Percentiles rank a stretch among this genome's conserved stretches.
These are phyloP conservation scores for Phortica okadai DNA, from an alignment of 2,888 invertebrate species.

Conservation along the genomic window DNA sequence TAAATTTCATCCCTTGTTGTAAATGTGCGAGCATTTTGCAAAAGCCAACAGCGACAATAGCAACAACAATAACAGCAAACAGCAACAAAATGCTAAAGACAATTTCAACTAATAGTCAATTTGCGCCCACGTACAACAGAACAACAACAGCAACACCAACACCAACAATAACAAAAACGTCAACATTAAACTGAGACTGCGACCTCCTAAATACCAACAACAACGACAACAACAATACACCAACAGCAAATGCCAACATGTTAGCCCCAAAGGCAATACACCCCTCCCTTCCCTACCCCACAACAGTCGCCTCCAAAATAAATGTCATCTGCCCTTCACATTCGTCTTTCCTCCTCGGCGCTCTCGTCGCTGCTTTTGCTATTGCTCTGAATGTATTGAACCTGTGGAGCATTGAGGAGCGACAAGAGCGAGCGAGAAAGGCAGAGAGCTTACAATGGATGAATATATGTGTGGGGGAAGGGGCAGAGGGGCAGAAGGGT, in stretches of 20 bases:
- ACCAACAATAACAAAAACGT: constrained; percentile 18
- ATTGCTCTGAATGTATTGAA: neutral
- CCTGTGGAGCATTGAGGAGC: neutral
- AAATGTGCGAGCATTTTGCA: constrained; percentile 26
- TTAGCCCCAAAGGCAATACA: constrained; percentile 3
- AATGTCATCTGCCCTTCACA: constrained; percentile 4
- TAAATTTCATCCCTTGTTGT: constrained; percentile 70
- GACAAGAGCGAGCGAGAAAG: no score
- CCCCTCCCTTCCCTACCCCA: constrained; percentile 38
- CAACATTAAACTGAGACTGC: constrained; percentile 41
- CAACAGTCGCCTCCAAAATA: constrained; percentile 44
- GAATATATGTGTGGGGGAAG: no score
- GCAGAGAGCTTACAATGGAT: no score
- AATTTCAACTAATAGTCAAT: constrained; percentile 67
- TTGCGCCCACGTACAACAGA: constrained; percentile 55
- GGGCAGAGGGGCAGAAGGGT: neutral
- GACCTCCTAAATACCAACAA: constrained; percentile 27
- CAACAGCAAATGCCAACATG: constrained; percentile 35
- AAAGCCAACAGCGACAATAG: constrained; percentile 16
- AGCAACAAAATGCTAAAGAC: constrained; percentile 10
- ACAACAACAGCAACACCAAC: constrained; percentile 20
- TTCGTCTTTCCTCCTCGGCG: neutral
- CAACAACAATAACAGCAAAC: neutral
- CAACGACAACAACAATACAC: constrained; percentile 39
- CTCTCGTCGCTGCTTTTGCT: neutral